Evolutionary conservation across 2,888 invertebrate species (phyloP).

Genomic region (Drepana falcataria): DNA sequence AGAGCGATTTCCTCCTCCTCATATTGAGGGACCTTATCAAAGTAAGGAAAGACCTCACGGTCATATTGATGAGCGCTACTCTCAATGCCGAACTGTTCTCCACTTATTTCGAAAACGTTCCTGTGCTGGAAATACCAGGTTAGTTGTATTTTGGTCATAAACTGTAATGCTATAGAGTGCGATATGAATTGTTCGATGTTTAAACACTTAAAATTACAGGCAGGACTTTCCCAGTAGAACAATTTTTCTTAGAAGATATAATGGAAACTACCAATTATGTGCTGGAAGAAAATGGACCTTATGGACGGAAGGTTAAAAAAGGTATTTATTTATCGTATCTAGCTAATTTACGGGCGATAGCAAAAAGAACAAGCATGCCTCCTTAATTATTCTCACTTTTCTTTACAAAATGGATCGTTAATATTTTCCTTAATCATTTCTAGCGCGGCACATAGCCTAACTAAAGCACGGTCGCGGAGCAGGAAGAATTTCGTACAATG

Average conservation of each 20-base stretch:
- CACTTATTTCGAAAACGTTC: constrained; percentile 88
- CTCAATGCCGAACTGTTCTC: constrained; percentile 91
- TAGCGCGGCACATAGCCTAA: too few species aligned
- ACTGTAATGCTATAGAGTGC: neutral
- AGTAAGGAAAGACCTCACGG: constrained; percentile 85
- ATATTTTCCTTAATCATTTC: neutral
- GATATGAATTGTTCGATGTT: neutral
- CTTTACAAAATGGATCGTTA: neutral
- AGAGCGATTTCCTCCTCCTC: constrained; percentile 92
- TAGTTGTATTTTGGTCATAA: constrained; percentile 8
- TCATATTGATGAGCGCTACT: constrained; percentile 96
- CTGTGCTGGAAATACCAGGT: constrained; percentile 89
- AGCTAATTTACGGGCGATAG: too few species aligned
- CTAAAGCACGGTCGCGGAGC: too few species aligned
- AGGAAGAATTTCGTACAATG: too few species aligned
- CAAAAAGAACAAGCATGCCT: too few species aligned
- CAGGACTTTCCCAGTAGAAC: constrained; percentile 90
- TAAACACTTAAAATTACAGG: constrained; percentile 48
- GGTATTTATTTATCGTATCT: constrained; percentile 39
- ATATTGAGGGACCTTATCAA: constrained; percentile 87
- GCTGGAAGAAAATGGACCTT: constrained; percentile 75
- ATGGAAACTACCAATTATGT: constrained; percentile 79
- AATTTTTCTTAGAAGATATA: constrained; percentile 89
- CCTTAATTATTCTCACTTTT: too few species aligned
- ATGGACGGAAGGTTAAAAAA: constrained; percentile 81